A percentile compares a stretch with the other conserved stretches of the same genome.
Conservation (phyloP, 1,140 invertebrate species). For the Gonioctena quinquepunctata region DNA sequence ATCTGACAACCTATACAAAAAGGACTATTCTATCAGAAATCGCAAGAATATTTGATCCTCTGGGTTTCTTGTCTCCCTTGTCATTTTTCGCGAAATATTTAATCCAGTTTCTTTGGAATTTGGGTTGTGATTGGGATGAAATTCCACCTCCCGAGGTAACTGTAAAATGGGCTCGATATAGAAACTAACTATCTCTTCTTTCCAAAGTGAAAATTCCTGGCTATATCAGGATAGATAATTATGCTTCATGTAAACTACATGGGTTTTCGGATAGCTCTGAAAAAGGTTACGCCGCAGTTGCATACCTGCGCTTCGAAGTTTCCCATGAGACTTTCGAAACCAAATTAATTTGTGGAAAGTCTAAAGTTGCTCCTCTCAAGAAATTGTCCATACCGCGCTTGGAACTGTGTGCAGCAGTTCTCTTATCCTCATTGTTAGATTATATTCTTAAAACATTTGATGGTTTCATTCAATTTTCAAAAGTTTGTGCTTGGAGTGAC, state of each 20-base stretch:
- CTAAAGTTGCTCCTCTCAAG: conserved; percentile 40
- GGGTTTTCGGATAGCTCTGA: conserved; percentile 23
- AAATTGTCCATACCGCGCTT: conserved; percentile 36
- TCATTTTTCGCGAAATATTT: conserved; percentile 12
- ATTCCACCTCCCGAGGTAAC: not conserved
- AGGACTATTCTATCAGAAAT: conserved; percentile 17
- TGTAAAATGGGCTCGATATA: not conserved
- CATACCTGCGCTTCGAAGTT: conserved; percentile 4
- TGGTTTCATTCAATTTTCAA: not conserved
- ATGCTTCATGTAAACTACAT: not conserved
- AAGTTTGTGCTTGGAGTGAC: conserved; percentile 51
- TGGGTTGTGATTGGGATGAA: conserved; percentile 17
- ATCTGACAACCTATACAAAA: conserved; percentile 23
- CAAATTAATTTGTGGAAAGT: conserved; percentile 43
- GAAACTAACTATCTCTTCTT: not conserved
- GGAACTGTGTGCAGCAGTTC: conserved; percentile 30
- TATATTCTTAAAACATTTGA: not conserved
- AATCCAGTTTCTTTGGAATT: conserved; percentile 18
- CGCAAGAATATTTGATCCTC: conserved; percentile 32
- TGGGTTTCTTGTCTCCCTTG: conserved; percentile 13
- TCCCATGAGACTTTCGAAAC: conserved; percentile 9
- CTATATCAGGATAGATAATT: not conserved
- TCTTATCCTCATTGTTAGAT: conserved; percentile 24
- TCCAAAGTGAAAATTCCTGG: not conserved
- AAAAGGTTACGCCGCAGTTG: conserved; percentile 18